These are phyloP conservation scores for Oophaga pumilio DNA, from an alignment of 2,113 vertebrate species.

Conservation along the genomic window DNA sequence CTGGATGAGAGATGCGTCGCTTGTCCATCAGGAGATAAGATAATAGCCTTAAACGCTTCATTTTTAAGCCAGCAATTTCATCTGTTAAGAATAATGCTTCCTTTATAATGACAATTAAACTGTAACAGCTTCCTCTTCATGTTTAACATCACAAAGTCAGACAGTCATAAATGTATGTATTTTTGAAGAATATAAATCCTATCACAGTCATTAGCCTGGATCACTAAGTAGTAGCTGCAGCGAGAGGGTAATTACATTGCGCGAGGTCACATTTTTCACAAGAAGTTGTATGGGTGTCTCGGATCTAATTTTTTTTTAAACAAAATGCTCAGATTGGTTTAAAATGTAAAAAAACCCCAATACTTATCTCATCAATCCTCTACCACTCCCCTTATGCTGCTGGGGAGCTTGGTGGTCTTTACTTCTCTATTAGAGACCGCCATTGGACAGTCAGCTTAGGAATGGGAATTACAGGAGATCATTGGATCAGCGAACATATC, in stretches of 20 bases:
- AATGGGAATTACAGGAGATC: too few species aligned
- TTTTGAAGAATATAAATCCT: constrained; percentile 21
- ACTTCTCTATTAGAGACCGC: too few species aligned
- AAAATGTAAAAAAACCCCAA: too few species aligned
- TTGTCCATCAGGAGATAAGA: background rate
- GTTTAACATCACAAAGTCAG: constrained; percentile 24
- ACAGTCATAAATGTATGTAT: constrained; percentile 13
- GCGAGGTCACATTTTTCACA: background rate
- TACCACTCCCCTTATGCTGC: too few species aligned
- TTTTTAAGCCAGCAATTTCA: constrained; percentile 22
- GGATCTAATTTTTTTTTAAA: too few species aligned
- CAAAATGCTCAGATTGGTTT: too few species aligned
- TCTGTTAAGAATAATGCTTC: constrained; percentile 11
- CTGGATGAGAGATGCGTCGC: background rate
- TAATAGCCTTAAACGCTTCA: background rate
- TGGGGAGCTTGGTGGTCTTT: too few species aligned
- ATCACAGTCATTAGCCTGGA: background rate
- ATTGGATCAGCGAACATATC: too few species aligned
- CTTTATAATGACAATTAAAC: constrained; percentile 19
- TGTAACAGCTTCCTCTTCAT: background rate
- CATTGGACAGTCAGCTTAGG: too few species aligned
- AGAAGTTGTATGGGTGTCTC: background rate
- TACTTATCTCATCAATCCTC: too few species aligned
- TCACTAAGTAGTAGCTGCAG: background rate
- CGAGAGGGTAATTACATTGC: constrained; percentile 11